A percentile compares a stretch with the other conserved stretches of the same genome.
Evolutionary conservation across 2,797 vertebrate species (phyloP).

Genomic region (Malurus leucopterus): DNA sequence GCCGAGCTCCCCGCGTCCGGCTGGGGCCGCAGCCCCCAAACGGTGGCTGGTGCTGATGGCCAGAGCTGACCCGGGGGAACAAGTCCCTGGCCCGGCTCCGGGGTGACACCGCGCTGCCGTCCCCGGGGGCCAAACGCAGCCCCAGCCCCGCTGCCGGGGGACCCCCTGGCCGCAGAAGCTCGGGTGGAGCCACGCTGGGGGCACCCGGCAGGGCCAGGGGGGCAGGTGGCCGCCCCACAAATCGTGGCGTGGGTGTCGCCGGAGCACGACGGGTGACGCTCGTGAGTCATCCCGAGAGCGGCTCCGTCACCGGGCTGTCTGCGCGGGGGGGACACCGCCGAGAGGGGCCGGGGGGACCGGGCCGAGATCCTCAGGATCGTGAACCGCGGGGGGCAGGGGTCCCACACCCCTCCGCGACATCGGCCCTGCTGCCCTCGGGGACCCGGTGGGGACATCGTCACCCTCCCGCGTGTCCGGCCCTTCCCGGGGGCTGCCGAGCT

Average conservation of each 20-base stretch:
- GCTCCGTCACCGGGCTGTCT: neutral
- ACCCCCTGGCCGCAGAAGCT: neutral
- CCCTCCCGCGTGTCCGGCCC: neutral
- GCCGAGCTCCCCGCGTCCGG: neutral
- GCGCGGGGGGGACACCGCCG: neutral
- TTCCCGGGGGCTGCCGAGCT: neutral
- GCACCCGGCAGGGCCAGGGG: neutral
- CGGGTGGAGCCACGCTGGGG: neutral
- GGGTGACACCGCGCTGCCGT: neutral
- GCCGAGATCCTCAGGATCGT: neutral
- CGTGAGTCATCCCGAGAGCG: neutral
- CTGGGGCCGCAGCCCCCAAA: neutral
- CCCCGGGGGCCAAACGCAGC: neutral
- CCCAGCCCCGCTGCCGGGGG: neutral
- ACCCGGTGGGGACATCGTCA: no score
- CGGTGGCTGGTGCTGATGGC: accelerated
- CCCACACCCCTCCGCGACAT: accelerated
- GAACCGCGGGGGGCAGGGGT: neutral
- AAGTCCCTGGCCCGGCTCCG: neutral
- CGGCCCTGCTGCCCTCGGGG: neutral
- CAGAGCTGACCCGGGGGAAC: neutral
- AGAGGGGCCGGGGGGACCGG: neutral
- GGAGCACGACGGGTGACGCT: neutral
- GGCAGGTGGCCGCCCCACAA: neutral
- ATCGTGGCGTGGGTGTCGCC: neutral